Evolutionary conservation across 2,797 vertebrate species (phyloP).

Genomic region (Triplophysa yarkandensis): DNA sequence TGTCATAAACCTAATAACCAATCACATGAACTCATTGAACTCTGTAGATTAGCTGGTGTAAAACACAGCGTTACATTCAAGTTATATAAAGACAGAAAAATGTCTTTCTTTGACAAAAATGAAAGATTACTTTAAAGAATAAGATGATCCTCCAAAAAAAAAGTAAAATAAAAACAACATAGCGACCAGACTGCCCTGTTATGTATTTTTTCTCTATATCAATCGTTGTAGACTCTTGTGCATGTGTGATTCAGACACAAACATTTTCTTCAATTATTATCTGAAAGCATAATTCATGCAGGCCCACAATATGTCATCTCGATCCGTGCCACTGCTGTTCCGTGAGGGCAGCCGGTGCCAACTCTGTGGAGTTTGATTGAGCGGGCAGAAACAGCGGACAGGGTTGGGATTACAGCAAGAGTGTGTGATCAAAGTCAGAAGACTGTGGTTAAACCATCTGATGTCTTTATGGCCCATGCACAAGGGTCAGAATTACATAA

Average conservation of each 20-base stretch:
- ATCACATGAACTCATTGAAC: too few species aligned
- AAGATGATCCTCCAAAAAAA: too few species aligned
- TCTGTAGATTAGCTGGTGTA: too few species aligned
- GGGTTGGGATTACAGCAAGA: slow-evolving; percentile 17
- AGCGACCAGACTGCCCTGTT: too few species aligned
- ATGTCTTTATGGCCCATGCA: slow-evolving; percentile 19
- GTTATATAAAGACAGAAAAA: too few species aligned
- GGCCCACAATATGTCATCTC: not conserved
- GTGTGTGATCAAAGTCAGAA: slow-evolving; percentile 23
- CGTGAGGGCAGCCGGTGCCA: not conserved
- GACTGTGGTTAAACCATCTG: not conserved
- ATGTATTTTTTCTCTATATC: too few species aligned
- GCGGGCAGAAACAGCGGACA: slow-evolving; percentile 25
- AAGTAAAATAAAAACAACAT: too few species aligned
- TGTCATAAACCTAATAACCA: too few species aligned
- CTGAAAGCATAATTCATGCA: slow-evolving; percentile 3
- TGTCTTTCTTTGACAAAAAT: too few species aligned
- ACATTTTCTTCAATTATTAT: not conserved
- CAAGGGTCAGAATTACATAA: slow-evolving; percentile 31
- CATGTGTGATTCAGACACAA: not conserved
- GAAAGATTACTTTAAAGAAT: too few species aligned
- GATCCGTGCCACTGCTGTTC: not conserved
- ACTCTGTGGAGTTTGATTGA: slow-evolving; percentile 21
- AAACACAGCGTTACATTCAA: too few species aligned
- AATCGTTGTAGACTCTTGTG: not conserved